These are phyloP conservation scores for Cherax destructor DNA, from an alignment of 1,140 invertebrate genomes.

Conservation along the genomic window DNA sequence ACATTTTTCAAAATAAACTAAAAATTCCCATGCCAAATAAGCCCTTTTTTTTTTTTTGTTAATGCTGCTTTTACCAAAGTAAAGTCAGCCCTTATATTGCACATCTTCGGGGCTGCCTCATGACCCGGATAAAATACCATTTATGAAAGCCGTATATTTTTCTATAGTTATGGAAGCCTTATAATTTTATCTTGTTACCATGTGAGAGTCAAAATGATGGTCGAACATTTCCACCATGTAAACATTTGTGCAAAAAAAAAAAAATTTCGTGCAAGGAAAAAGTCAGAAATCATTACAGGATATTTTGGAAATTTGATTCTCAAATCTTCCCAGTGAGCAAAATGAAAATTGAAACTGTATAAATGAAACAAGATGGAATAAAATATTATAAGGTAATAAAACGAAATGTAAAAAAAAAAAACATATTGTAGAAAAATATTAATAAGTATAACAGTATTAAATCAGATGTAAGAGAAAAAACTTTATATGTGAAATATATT, in stretches of 20 bases:
- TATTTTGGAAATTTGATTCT: not conserved
- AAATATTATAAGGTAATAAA: no score
- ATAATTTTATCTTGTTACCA: slow-evolving; percentile 52
- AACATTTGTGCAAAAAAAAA: not conserved
- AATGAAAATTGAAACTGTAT: no score
- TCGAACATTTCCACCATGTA: not conserved
- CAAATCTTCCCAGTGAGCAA: no score
- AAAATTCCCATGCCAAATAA: no score
- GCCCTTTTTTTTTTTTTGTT: not conserved
- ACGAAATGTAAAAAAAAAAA: no score
- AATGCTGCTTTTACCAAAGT: not conserved
- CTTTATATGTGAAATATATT: no score
- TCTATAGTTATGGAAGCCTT: slow-evolving; percentile 50
- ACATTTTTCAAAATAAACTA: not conserved
- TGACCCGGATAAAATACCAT: slow-evolving; percentile 2
- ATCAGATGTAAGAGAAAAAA: no score
- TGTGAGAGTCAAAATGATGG: slow-evolving; percentile 13
- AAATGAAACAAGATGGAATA: no score
- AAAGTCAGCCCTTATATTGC: not conserved
- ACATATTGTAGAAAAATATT: no score
- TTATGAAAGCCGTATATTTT: slow-evolving; percentile 57
- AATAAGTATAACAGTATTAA: no score
- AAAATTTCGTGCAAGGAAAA: slow-evolving; percentile 4
- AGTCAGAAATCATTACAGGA: not conserved
- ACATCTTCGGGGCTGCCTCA: not conserved